Conservation (phyloP, 2,888 invertebrate species). For the Candidula unifasciata region DNA sequence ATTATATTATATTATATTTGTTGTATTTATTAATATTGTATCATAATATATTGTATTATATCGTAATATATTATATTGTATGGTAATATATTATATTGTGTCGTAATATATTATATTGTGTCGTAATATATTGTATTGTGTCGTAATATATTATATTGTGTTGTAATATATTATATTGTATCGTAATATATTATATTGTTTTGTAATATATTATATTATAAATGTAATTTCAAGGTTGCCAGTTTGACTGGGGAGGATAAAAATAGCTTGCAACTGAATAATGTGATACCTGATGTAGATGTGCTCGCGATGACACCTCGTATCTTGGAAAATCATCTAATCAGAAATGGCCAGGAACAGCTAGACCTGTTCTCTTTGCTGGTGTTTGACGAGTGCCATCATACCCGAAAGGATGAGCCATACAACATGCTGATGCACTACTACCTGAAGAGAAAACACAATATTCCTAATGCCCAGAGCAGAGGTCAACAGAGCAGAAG, state of each 20-base stretch:
- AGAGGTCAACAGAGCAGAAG: slow-evolving; percentile 38
- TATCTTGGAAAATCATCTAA: slow-evolving; percentile 68
- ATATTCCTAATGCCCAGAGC: neutral
- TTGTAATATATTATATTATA: too few species aligned
- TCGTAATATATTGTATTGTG: too few species aligned
- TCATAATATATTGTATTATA: too few species aligned
- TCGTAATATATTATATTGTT: too few species aligned
- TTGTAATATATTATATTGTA: too few species aligned
- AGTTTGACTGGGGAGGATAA: slow-evolving; percentile 52
- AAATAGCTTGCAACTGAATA: slow-evolving; percentile 49
- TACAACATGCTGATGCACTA: slow-evolving; percentile 61
- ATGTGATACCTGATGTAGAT: slow-evolving; percentile 53
- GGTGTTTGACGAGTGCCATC: slow-evolving; percentile 64
- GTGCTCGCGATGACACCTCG: slow-evolving; percentile 73
- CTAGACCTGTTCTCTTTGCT: slow-evolving; percentile 56
- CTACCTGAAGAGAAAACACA: slow-evolving; percentile 49
- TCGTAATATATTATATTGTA: too few species aligned
- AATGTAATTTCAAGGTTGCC: slow-evolving; percentile 2
- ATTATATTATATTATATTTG: too few species aligned
- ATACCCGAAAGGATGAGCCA: slow-evolving; percentile 59
- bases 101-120: too few species aligned
- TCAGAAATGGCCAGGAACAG: slow-evolving; percentile 27
- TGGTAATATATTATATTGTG: too few species aligned
- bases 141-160: too few species aligned
- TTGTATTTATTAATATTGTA: too few species aligned